A percentile compares a stretch with the other conserved stretches of the same genome.
These are phyloP conservation scores for Peromyscus attwateri DNA, from an alignment of 2,797 vertebrate genomes.

Conservation along the genomic window DNA sequence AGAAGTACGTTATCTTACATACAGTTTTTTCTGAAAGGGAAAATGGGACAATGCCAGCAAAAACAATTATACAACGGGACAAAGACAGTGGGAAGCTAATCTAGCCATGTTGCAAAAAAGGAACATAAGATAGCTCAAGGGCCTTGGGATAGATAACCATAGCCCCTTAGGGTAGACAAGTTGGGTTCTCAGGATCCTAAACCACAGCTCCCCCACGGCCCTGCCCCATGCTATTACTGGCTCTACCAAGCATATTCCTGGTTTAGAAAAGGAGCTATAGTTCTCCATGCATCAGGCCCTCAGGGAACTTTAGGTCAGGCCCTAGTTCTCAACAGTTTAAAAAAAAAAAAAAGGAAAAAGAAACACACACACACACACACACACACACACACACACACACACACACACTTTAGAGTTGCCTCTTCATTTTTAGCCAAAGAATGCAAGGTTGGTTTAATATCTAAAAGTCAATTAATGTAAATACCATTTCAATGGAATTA, in stretches of 20 bases:
- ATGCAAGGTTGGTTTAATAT: constrained; percentile 42
- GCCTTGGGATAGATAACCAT: not conserved
- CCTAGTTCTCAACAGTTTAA: not conserved
- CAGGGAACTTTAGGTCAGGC: not conserved
- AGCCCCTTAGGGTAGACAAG: not conserved
- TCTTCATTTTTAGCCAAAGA: constrained; percentile 20
- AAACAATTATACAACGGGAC: not conserved
- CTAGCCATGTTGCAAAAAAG: not conserved
- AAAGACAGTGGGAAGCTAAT: not conserved
- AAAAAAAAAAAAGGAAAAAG: not conserved
- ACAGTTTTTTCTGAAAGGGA: not conserved
- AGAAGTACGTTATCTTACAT: not conserved
- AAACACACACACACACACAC: not conserved
- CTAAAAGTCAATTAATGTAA: constrained; percentile 34
- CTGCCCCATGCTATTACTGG: not conserved
- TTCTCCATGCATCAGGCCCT: not conserved
- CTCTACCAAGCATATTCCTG: not conserved
- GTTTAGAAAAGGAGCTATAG: not conserved
- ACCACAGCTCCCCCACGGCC: not conserved
- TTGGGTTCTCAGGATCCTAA: not conserved
- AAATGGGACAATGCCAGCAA: not conserved
- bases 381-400: not conserved
- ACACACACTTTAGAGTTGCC: not conserved
- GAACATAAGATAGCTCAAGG: not conserved
- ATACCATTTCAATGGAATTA: constrained; percentile 1